These are phyloP conservation scores for Drosophila putrida DNA, from an alignment of 2,888 invertebrate species.

Conservation along the genomic window DNA sequence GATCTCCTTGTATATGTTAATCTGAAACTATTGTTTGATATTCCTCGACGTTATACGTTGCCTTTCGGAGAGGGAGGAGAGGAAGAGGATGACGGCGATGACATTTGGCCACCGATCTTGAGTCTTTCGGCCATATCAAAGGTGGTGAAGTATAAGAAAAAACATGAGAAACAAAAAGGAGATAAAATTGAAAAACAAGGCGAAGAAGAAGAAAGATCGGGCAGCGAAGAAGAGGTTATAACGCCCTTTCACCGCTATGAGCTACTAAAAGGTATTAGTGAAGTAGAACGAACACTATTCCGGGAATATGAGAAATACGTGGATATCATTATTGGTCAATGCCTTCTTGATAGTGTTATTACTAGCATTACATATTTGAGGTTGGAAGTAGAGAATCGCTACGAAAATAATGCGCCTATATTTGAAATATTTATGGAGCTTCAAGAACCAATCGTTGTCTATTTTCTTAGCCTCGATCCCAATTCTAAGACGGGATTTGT, in stretches of 20 bases:
- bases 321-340: slow-evolving; percentile 88
- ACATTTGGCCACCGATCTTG: slow-evolving; percentile 42
- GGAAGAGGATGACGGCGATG: slow-evolving; percentile 48
- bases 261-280: slow-evolving; percentile 59
- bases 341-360: slow-evolving; percentile 87
- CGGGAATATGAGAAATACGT: slow-evolving; percentile 88
- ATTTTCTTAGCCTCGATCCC: slow-evolving; percentile 88
- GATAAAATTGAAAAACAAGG: slow-evolving; percentile 21
- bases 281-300: slow-evolving; percentile 72
- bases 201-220: slow-evolving; percentile 51
- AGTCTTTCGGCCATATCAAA: slow-evolving; percentile 46
- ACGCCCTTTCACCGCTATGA: slow-evolving; percentile 63
- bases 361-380: slow-evolving; percentile 80
- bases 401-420: slow-evolving; percentile 87
- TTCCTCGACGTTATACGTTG: slow-evolving; percentile 67
- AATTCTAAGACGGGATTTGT: slow-evolving; percentile 87
- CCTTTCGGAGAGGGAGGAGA: slow-evolving; percentile 52
- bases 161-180: background rate
- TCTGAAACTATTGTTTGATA: slow-evolving; percentile 89
- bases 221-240: slow-evolving; percentile 43
- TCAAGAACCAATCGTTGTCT: slow-evolving; percentile 90
- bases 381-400: slow-evolving; percentile 82
- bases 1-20: slow-evolving; percentile 88
- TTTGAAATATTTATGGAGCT: slow-evolving; percentile 92
- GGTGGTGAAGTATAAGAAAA: slow-evolving; percentile 42